These are phyloP conservation scores for Atherinosoma microstoma DNA, from an alignment of 2,797 vertebrate genomes.

Conservation along the genomic window DNA sequence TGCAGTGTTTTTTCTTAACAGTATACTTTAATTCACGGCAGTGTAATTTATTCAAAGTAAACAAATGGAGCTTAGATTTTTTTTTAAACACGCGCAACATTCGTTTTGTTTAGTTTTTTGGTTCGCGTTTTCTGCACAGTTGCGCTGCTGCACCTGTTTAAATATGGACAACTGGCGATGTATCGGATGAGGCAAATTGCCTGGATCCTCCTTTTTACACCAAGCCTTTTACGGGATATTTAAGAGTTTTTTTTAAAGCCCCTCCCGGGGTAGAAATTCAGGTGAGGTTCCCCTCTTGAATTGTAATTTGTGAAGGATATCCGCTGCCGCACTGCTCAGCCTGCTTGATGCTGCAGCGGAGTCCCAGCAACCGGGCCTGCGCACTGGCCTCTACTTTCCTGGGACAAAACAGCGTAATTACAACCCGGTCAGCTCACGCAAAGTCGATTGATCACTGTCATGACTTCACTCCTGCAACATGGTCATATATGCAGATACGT, in stretches of 20 bases:
- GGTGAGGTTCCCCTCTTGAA: background rate
- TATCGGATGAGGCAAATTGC: background rate
- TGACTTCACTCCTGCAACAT: background rate
- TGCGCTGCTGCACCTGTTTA: conserved; percentile 58
- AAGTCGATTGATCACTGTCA: background rate
- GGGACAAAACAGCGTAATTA: conserved; percentile 40
- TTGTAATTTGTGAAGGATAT: conserved; percentile 10
- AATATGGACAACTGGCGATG: conserved; percentile 25
- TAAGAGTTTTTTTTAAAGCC: background rate
- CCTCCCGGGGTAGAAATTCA: fast-evolving
- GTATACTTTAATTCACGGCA: background rate
- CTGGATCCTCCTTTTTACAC: background rate
- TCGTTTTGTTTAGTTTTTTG: background rate
- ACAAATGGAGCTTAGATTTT: background rate
- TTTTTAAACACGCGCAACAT: background rate
- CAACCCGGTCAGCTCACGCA: background rate
- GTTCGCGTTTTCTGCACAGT: conserved; percentile 1
- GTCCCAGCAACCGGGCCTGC: conserved; percentile 65
- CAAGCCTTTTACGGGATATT: too few species aligned
- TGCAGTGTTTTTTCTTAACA: conserved; percentile 2
- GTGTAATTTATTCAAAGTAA: background rate
- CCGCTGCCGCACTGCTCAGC: conserved; percentile 57
- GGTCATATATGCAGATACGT: background rate
- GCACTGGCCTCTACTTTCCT: conserved; percentile 47
- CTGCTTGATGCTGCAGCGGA: conserved; percentile 67